phyloP scores from a whole-genome alignment of 2,888 invertebrate species.

The Neria commutata region DNA sequence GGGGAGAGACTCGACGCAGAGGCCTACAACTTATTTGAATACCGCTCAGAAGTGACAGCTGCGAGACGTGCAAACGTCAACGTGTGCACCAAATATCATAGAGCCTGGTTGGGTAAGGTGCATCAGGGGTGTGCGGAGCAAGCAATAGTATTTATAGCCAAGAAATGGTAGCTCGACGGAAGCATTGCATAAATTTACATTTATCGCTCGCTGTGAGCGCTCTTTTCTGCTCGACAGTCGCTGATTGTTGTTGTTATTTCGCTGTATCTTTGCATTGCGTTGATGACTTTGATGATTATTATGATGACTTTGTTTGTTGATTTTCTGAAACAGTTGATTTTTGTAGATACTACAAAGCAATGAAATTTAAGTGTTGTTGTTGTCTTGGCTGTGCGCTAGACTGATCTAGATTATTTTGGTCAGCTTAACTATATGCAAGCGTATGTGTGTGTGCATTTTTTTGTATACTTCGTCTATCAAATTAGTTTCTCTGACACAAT shows the following conservation, averaged over 20 bases:
- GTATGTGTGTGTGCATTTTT: not conserved
- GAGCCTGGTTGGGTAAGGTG: not conserved
- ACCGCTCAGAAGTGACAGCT: constrained; percentile 23
- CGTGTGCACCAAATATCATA: not conserved
- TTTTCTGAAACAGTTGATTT: constrained; percentile 35
- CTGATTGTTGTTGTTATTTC: constrained; percentile 7
- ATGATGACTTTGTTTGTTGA: constrained; percentile 42
- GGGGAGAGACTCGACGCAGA: too few relatives aligned
- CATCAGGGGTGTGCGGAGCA: too few relatives aligned
- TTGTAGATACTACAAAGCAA: constrained; percentile 15
- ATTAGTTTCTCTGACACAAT: not conserved
- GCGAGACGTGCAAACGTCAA: constrained; percentile 17
- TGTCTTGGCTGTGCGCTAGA: not conserved
- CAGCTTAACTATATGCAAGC: constrained; percentile 17
- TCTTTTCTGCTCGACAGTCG: constrained; percentile 13
- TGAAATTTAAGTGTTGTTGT: not conserved
- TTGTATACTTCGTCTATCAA: not conserved
- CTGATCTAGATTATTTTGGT: constrained; percentile 17
- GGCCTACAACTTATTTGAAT: constrained; percentile 28
- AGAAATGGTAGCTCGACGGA: constrained; percentile 12
- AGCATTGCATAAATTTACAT: constrained; percentile 28
- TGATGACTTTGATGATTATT: constrained; percentile 37
- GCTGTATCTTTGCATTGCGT: constrained; percentile 20
- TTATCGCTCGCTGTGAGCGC: constrained; percentile 23
- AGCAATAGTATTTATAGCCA: not conserved